phyloP scores from a whole-genome alignment of 2,888 invertebrate species.

The Drosophila kanekoi region DNA sequence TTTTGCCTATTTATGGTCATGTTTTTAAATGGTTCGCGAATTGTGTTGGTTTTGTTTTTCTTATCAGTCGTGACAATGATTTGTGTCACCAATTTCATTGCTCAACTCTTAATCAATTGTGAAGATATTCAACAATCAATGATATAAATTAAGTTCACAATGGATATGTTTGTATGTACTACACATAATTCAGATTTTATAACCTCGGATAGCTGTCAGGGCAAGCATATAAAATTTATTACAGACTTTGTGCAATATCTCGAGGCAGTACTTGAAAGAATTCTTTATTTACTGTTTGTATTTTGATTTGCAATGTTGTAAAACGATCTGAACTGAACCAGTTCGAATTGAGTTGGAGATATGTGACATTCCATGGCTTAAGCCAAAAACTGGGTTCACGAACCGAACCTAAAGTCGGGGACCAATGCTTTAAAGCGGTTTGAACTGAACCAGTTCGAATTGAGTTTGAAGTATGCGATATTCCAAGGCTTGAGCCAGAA shows the following conservation, averaged over 20 bases:
- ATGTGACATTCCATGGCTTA: no score
- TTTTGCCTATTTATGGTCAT: constrained; percentile 75
- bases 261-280: not conserved
- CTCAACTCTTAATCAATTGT: constrained; percentile 20
- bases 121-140: constrained; percentile 21
- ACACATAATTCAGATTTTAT: not conserved
- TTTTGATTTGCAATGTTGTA: no score
- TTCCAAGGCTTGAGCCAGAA: no score
- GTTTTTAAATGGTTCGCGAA: constrained; percentile 45
- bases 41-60: constrained; percentile 44
- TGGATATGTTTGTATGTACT: not conserved
- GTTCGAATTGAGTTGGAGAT: no score
- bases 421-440: no score
- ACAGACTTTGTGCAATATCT: not conserved
- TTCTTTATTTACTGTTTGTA: not conserved
- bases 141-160: constrained; percentile 7
- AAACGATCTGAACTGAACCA: no score
- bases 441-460: no score
- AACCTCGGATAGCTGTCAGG: not conserved
- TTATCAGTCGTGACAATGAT: constrained; percentile 47
- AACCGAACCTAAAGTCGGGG: no score
- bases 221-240: not conserved
- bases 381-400: no score
- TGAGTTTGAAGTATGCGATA: no score
- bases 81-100: constrained; percentile 24